Percentiles rank a stretch among this genome's conserved stretches.
Evolutionary conservation across 30 jellyfish, hydroid and myxozoan genomes (phyloP).

Genomic region (Rhopilema esculentum): DNA sequence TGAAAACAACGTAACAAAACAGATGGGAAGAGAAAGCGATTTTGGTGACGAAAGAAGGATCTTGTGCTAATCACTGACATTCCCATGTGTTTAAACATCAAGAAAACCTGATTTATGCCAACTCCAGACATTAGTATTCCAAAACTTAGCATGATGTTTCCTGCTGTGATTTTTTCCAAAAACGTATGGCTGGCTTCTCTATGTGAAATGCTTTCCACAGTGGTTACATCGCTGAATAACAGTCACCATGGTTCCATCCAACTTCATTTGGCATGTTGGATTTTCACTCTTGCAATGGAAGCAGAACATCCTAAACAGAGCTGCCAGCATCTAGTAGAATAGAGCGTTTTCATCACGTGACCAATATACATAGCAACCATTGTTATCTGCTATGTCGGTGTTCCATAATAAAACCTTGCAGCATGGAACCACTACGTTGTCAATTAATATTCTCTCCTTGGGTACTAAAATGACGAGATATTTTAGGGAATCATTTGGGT

Average conservation of each 20-base stretch:
- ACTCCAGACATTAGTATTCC: slow-evolving; percentile 24
- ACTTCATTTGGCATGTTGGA: slow-evolving; percentile 23
- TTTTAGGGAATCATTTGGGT: slow-evolving; percentile 1
- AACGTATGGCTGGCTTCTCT: slow-evolving; percentile 34
- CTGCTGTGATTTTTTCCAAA: slow-evolving; percentile 33
- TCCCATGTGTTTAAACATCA: slow-evolving; percentile 49
- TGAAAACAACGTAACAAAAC: background rate
- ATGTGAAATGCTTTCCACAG: background rate
- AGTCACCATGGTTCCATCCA: slow-evolving; percentile 9
- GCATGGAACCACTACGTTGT: slow-evolving; percentile 13
- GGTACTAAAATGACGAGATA: background rate
- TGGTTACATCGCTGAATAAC: slow-evolving; percentile 17
- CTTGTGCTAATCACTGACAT: background rate
- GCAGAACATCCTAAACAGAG: slow-evolving; percentile 28
- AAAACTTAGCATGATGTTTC: slow-evolving; percentile 27
- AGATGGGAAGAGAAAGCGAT: background rate
- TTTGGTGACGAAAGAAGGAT: background rate
- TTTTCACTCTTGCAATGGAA: slow-evolving; percentile 16
- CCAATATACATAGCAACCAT: slow-evolving; percentile 19
- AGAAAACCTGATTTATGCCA: slow-evolving; percentile 8
- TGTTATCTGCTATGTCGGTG: slow-evolving; percentile 34
- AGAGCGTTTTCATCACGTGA: slow-evolving; percentile 20
- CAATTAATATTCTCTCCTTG: background rate
- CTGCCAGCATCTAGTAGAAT: too few species aligned
- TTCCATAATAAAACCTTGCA: slow-evolving; percentile 5